phyloP scores from a whole-genome alignment of 2,888 invertebrate genomes.

The Xestobium rufovillosum region DNA sequence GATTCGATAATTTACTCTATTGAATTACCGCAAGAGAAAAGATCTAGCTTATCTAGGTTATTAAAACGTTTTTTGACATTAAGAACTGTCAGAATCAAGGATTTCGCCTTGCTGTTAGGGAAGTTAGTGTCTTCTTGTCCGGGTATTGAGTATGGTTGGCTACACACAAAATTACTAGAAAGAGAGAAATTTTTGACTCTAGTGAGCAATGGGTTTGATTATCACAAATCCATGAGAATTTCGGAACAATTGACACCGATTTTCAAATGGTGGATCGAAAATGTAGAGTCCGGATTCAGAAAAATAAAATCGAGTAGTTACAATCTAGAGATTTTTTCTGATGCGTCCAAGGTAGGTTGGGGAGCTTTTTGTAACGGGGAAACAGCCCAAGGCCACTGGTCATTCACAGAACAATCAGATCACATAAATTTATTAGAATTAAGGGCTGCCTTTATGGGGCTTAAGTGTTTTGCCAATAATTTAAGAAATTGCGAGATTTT shows the following conservation, averaged over 20 bases:
- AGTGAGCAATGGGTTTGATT: conserved; percentile 11
- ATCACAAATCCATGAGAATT: conserved; percentile 14
- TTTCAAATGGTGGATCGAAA: conserved; percentile 22
- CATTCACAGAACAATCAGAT: conserved; percentile 15
- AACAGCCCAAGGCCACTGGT: conserved; percentile 12
- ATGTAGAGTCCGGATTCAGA: conserved; percentile 13
- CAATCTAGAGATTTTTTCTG: conserved; percentile 23
- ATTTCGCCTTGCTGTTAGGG: conserved; percentile 23
- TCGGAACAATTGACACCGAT: conserved; percentile 14
- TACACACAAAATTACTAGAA: conserved; percentile 20
- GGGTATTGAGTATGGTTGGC: conserved; percentile 23
- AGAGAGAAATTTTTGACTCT: conserved; percentile 19
- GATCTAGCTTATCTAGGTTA: conserved; percentile 1
- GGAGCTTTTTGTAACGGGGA: no score
- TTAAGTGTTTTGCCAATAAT: conserved; percentile 23
- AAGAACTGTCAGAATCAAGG: no score
- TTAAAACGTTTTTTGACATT: conserved; percentile 15
- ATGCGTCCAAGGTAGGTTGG: conserved; percentile 23
- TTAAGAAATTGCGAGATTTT: conserved; percentile 18
- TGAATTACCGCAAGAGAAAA: conserved; percentile 14
- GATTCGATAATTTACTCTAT: conserved; percentile 16
- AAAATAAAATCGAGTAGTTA: conserved; percentile 11
- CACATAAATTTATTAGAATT: conserved; percentile 29
- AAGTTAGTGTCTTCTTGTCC: conserved; percentile 23
- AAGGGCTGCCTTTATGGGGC: no score